These are phyloP conservation scores for Eugnorisma glareosa DNA, from an alignment of 2,888 invertebrate genomes.

Conservation along the genomic window DNA sequence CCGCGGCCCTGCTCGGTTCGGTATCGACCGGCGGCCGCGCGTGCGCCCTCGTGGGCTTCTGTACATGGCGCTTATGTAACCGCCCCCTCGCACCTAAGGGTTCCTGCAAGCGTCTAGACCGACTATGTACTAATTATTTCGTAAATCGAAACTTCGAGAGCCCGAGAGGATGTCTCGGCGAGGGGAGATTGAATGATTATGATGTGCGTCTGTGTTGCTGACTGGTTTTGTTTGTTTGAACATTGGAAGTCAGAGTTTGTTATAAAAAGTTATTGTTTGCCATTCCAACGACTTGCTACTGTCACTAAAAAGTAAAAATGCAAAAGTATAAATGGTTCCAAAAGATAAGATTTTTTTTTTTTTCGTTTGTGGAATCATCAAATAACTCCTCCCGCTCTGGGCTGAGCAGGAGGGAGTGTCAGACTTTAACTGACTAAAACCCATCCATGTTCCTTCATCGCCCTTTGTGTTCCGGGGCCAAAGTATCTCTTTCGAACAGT, in stretches of 20 bases:
- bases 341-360: too few species aligned
- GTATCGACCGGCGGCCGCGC: conserved; percentile 58
- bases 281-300: not conserved
- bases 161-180: not conserved
- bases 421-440: too few species aligned
- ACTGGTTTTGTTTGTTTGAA: not conserved
- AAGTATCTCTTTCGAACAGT: too few species aligned
- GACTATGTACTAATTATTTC: conserved; percentile 29
- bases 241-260: not conserved
- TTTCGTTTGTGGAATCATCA: too few species aligned
- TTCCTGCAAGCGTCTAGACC: conserved; percentile 45
- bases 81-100: conserved; percentile 39
- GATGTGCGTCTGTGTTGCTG: not conserved
- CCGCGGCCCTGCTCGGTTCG: not conserved
- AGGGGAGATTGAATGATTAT: conserved; percentile 11
- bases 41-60: conserved; percentile 41
- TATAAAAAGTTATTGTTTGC: not conserved
- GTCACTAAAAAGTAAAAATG: not conserved
- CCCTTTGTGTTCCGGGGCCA: too few species aligned
- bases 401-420: too few species aligned
- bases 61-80: conserved; percentile 35
- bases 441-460: too few species aligned
- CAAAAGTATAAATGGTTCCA: not conserved
- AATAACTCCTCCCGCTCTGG: too few species aligned
- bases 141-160: conserved; percentile 13